Percentiles rank a stretch among this genome's conserved stretches.
These are phyloP conservation scores for Archivesica marissinica DNA, from an alignment of 1,140 invertebrate genomes.

Conservation along the genomic window DNA sequence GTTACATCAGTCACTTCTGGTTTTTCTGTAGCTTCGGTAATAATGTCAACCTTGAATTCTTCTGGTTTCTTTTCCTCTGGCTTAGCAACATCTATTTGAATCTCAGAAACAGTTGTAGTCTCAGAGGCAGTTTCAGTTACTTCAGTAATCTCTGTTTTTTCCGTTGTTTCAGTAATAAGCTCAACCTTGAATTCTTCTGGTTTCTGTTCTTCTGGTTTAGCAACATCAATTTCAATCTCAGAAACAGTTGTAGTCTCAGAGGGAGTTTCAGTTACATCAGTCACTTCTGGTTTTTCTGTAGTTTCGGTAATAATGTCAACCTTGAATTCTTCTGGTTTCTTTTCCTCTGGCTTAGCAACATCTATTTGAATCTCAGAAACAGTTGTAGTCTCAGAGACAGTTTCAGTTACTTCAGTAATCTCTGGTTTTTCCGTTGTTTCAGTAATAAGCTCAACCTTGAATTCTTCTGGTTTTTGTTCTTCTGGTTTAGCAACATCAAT, in stretches of 20 bases:
- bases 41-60: conserved; percentile 65
- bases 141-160: conserved; percentile 66
- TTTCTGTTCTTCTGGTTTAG: conserved; percentile 58
- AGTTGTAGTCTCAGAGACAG: conserved; percentile 27
- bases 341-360: conserved; percentile 58
- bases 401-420: conserved; percentile 43
- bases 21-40: conserved; percentile 61
- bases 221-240: conserved; percentile 63
- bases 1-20: conserved; percentile 58
- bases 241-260: conserved; percentile 58
- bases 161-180: conserved; percentile 50
- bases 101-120: conserved; percentile 44
- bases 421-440: conserved; percentile 43
- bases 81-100: conserved; percentile 57
- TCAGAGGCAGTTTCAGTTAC: conserved; percentile 59
- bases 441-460: conserved; percentile 58
- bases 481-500: conserved; percentile 61
- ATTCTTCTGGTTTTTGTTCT: conserved; percentile 59
- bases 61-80: conserved; percentile 58
- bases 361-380: conserved; percentile 69
- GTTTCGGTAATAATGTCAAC: conserved; percentile 63
- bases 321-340: conserved; percentile 62
- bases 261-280: conserved; percentile 58
- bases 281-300: conserved; percentile 62
- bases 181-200: conserved; percentile 66